phyloP scores from a whole-genome alignment of 2,113 vertebrate genomes.

The Lathamus discolor region DNA sequence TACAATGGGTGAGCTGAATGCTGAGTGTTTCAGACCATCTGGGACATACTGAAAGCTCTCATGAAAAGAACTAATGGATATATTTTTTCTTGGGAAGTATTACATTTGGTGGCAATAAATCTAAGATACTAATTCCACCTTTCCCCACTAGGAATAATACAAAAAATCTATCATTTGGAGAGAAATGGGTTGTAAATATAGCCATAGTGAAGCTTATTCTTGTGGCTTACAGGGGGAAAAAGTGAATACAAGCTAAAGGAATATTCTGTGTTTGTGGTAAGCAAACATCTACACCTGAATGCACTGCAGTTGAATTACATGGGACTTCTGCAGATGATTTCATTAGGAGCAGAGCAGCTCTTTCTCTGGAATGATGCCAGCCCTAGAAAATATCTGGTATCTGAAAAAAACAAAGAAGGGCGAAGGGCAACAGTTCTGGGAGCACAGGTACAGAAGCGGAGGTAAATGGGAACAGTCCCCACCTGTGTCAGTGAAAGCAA shows the following conservation, averaged over 20 bases:
- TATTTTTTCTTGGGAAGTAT: not conserved
- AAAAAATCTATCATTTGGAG: not conserved
- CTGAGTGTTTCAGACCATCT: not conserved
- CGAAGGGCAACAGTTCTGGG: not conserved
- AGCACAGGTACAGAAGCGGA: not conserved
- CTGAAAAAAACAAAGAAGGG: not conserved
- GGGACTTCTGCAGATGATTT: not conserved
- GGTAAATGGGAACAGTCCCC: not conserved
- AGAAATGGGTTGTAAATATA: not conserved
- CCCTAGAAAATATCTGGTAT: not conserved
- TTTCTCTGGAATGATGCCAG: not conserved
- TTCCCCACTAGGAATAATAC: not conserved
- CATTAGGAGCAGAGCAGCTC: not conserved
- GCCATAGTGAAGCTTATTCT: not conserved
- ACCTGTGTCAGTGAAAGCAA: constrained; percentile 2
- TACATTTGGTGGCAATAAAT: not conserved
- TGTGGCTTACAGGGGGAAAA: not conserved
- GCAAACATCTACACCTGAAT: not conserved
- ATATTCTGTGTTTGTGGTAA: not conserved
- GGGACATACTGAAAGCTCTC: not conserved
- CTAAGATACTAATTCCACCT: not conserved
- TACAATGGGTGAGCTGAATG: not conserved
- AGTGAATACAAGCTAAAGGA: not conserved
- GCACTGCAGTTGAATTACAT: not conserved
- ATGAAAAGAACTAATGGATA: not conserved